Conservation (phyloP, 2,888 invertebrate genomes). For the Pomacea canaliculata region DNA sequence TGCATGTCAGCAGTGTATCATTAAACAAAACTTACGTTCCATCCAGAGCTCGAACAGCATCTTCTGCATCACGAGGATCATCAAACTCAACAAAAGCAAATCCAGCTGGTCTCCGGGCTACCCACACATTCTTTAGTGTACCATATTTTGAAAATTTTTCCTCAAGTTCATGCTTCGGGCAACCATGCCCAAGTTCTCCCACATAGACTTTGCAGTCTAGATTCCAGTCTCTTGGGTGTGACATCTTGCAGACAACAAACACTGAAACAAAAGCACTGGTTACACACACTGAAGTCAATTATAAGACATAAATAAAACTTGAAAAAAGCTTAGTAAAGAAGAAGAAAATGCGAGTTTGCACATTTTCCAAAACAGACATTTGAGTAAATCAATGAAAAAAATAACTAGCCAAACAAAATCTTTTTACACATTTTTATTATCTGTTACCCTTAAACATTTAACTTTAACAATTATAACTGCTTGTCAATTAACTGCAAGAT, state of each 20-base stretch:
- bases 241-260: slow-evolving; percentile 1
- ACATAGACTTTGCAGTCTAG: slow-evolving; percentile 92
- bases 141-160: slow-evolving; percentile 89
- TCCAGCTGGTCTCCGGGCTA: slow-evolving; percentile 89
- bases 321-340: background rate
- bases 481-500: too few relatives aligned
- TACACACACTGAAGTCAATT: too few relatives aligned
- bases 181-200: slow-evolving; percentile 91
- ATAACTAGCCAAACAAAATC: too few relatives aligned
- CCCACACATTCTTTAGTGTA: slow-evolving; percentile 90
- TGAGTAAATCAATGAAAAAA: too few relatives aligned
- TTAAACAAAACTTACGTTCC: slow-evolving; percentile 52
- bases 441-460: too few relatives aligned
- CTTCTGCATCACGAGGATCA: slow-evolving; percentile 61
- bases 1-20: too few relatives aligned
- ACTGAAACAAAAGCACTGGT: too few relatives aligned
- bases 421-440: too few relatives aligned
- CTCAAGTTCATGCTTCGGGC: slow-evolving; percentile 88
- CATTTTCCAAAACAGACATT: too few relatives aligned
- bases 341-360: background rate
- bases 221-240: slow-evolving; percentile 78
- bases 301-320: background rate
- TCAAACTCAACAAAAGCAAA: slow-evolving; percentile 70
- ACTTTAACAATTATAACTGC: too few relatives aligned
- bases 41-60: slow-evolving; percentile 67